Evolutionary conservation across 35 echinoderm and acorn worm genomes (phyloP).

Genomic region (Lytechinus variegatus): DNA sequence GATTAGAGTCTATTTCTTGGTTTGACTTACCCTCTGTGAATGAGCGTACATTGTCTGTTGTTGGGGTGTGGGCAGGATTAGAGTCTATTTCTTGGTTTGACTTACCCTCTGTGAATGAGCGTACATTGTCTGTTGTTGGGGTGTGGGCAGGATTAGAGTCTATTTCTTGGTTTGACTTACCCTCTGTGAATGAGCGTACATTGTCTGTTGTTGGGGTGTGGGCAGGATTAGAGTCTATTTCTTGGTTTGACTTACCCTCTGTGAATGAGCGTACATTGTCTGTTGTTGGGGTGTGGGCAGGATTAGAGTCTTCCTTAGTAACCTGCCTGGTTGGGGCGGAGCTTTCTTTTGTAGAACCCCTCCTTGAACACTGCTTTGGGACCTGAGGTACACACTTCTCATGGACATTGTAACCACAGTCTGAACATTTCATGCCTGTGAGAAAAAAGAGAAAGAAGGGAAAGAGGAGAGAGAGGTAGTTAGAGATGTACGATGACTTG

Average conservation of each 20-base stretch:
- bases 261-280: not conserved
- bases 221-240: slow-evolving; percentile 6
- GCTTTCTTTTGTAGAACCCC: slow-evolving; percentile 76
- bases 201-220: slow-evolving; percentile 50
- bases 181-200: not conserved
- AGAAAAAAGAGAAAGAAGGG: not conserved
- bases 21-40: too few relatives aligned
- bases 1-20: slow-evolving; percentile 26
- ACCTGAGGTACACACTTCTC: slow-evolving; percentile 84
- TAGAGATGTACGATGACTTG: too few relatives aligned
- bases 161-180: too few relatives aligned
- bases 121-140: slow-evolving; percentile 30
- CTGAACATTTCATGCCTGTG: slow-evolving; percentile 94
- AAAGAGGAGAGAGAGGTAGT: not conserved
- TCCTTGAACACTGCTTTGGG: slow-evolving; percentile 87
- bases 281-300: slow-evolving; percentile 49
- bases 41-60: not conserved
- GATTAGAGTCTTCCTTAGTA: slow-evolving; percentile 53
- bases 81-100: too few relatives aligned
- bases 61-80: slow-evolving; percentile 38
- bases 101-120: too few relatives aligned
- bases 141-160: slow-evolving; percentile 36
- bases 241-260: too few relatives aligned
- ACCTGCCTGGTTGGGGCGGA: slow-evolving; percentile 58
- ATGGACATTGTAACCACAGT: slow-evolving; percentile 95